Evolutionary conservation across 1,140 invertebrate genomes (phyloP).

Genomic region (Dendrolimus kikuchii): DNA sequence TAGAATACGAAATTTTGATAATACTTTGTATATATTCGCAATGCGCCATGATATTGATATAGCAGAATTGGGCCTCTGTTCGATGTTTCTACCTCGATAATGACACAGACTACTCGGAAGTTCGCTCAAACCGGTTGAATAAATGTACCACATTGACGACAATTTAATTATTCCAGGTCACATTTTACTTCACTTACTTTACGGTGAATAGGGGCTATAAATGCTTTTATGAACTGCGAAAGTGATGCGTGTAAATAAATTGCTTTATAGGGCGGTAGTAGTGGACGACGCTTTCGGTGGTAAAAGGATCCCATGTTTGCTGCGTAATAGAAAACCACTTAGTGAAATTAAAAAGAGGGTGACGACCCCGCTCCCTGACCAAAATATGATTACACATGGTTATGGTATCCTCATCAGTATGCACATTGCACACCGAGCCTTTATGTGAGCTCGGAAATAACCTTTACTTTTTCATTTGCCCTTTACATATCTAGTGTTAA

Average conservation of each 20-base stretch:
- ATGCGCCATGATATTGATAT: too few relatives aligned
- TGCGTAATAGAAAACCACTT: slow-evolving; percentile 52
- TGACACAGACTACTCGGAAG: slow-evolving; percentile 25
- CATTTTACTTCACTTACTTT: slow-evolving; percentile 19
- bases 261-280: slow-evolving; percentile 33
- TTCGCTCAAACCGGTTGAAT: slow-evolving; percentile 20
- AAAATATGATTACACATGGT: slow-evolving; percentile 13
- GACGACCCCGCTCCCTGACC: slow-evolving; percentile 30
- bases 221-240: slow-evolving; percentile 24
- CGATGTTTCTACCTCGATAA: slow-evolving; percentile 26
- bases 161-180: slow-evolving; percentile 32
- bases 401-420: too few relatives aligned
- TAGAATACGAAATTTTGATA: too few relatives aligned
- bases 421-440: too few relatives aligned
- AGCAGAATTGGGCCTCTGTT: slow-evolving; percentile 1
- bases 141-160: slow-evolving; percentile 20
- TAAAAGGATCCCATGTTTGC: slow-evolving; percentile 56
- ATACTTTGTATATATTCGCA: too few relatives aligned
- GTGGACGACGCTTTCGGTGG: slow-evolving; percentile 45
- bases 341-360: slow-evolving; percentile 59
- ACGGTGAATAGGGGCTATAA: slow-evolving; percentile 20
- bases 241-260: slow-evolving; percentile 47
- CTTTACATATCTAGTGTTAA: background rate
- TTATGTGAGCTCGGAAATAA: too few relatives aligned
- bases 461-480: too few relatives aligned